Base-by-base conservation (phyloP, 2,797 vertebrate genomes). In the Pipistrellus nathusii region DNA sequence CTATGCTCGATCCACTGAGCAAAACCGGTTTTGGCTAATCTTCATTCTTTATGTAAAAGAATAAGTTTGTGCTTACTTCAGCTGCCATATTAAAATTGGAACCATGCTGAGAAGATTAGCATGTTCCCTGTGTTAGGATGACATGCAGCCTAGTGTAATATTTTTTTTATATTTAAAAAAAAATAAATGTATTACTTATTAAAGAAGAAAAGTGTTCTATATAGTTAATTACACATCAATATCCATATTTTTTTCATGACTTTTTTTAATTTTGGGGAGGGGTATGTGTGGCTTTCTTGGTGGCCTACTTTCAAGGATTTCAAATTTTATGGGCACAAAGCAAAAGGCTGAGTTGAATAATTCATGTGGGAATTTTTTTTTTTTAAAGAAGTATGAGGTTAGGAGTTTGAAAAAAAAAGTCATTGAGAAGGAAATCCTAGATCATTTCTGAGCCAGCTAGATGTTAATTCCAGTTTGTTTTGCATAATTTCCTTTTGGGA, bases 151-250 rank as follows among this genome's bases (percentile, higher is more conserved):
- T 76, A 4, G 4, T n/a, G 46, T 62, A 69, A 8, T 35, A 44
- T 44, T 75, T 73, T 78, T 51, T 30, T 62, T 27, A 59, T 78
- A 62, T 51, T 84, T 93, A 23, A 83, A 88, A 94, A 44, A 91
- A 91, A 62, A 25, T 35, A 81, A 72, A 17, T 44, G 0, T 53
- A 25, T 87, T 86, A 92, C 62, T 3, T 48, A 72, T 23, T 55
- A 44, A 86, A 87, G 25, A 91, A 64, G 21, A 76, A 71, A 80
- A 84, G 0, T 76, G 1, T 76, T 75, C 27, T 85, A 8, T 17
- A 0, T 85, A 48, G 73, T 64, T 95, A 84, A 80, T 88, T 84
- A 46, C 17, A 81, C 14, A 71, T 90, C 21, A 77, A 2, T 8
- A 55, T 46, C 13, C 10, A 7, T 77, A 51, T 76, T 83, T 89